Conservation (phyloP, 2,888 invertebrate genomes). For the Priocnemis perturbator region DNA sequence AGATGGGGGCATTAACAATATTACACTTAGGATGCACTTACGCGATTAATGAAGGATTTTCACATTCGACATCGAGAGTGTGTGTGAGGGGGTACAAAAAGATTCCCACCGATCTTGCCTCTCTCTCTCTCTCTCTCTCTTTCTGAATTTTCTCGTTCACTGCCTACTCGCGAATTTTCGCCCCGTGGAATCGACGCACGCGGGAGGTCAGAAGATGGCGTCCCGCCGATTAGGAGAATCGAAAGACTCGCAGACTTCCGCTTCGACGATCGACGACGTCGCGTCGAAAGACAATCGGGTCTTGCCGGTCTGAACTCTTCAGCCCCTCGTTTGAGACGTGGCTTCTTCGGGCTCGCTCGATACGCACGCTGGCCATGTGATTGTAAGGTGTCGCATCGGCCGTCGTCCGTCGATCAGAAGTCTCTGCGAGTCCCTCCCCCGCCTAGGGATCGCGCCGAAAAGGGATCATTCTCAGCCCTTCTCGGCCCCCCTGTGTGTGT, state of each 20-base stretch:
- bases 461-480: background rate
- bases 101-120: conserved; percentile 33
- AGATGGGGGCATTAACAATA: conserved; percentile 52
- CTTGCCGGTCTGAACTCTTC: background rate
- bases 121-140: conserved; percentile 3
- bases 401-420: background rate
- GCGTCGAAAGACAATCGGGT: conserved; percentile 14
- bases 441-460: conserved; percentile 9
- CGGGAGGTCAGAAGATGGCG: conserved; percentile 24
- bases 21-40: conserved; percentile 64
- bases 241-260: conserved; percentile 33
- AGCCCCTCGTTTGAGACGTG: background rate
- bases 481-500: conserved; percentile 37
- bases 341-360: background rate
- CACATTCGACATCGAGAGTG: conserved; percentile 53
- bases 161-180: background rate
- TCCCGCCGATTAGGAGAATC: conserved; percentile 15
- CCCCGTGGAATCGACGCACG: conserved; percentile 7
- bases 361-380: background rate
- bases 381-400: background rate
- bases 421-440: background rate
- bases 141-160: background rate
- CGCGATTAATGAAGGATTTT: conserved; percentile 64
- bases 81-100: conserved; percentile 65
- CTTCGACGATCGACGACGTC: conserved; percentile 3